These are phyloP conservation scores for Catagonus wagneri DNA, from an alignment of 2,113 vertebrate species.

Conservation along the genomic window DNA sequence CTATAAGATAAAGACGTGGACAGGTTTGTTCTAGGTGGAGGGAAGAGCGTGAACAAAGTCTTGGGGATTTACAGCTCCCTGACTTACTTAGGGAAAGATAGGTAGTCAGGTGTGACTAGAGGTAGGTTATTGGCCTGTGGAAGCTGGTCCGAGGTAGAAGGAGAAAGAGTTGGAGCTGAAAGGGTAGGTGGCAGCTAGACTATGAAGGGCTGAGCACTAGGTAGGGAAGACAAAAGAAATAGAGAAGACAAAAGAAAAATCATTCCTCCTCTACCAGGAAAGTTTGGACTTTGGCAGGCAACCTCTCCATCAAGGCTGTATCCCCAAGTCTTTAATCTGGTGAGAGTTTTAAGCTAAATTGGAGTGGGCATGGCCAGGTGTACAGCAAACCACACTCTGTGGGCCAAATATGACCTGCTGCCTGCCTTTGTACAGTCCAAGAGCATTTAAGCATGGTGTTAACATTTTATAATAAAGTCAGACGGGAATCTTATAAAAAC, in stretches of 20 bases:
- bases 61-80: not conserved
- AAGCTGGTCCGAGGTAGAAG: not conserved
- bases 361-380: not conserved
- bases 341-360: not conserved
- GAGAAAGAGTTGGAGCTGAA: not conserved
- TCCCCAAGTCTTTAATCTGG: not conserved
- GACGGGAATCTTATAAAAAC: not conserved
- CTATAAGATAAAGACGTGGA: not conserved
- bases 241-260: constrained; percentile 1
- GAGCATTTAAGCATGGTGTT: not conserved
- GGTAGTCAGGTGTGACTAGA: not conserved
- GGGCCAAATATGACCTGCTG: not conserved
- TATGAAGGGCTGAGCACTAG: not conserved
- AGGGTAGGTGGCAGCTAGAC: not conserved
- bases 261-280: not conserved
- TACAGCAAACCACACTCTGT: not conserved
- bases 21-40: too few relatives aligned
- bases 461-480: not conserved
- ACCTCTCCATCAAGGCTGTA: not conserved
- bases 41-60: not conserved
- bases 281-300: not conserved
- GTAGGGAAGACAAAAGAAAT: not conserved
- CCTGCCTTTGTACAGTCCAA: not conserved
- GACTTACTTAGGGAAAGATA: not conserved
- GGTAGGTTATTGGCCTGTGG: not conserved